Evolutionary conservation across 1,140 invertebrate genomes (phyloP).

Genomic region (Archegozetes longisetosus): DNA sequence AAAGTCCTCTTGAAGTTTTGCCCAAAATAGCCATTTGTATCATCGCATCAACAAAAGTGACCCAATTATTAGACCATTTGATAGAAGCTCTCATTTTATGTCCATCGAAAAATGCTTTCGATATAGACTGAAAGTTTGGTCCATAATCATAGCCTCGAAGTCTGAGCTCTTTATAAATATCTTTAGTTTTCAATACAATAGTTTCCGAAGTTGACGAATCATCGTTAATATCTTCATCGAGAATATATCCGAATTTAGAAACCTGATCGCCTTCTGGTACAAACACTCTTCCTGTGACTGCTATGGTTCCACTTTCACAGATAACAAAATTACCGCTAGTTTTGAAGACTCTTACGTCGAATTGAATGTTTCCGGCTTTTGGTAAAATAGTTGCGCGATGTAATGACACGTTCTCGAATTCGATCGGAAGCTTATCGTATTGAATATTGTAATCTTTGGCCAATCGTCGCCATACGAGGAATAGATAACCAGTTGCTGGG

Average conservation of each 20-base stretch:
- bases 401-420: slow-evolving; percentile 72
- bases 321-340: slow-evolving; percentile 79
- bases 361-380: slow-evolving; percentile 52
- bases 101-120: no score
- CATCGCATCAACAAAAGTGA: slow-evolving; percentile 38
- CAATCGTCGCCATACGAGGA: slow-evolving; percentile 76
- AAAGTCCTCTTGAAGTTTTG: slow-evolving; percentile 52
- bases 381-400: slow-evolving; percentile 78
- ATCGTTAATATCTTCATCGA: no score
- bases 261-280: slow-evolving; percentile 31
- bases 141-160: slow-evolving; percentile 85
- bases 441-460: slow-evolving; percentile 60
- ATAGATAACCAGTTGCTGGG: slow-evolving; percentile 85
- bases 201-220: slow-evolving; percentile 31
- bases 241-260: neutral
- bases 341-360: slow-evolving; percentile 69
- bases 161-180: slow-evolving; percentile 84
- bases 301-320: slow-evolving; percentile 63
- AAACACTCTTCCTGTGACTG: slow-evolving; percentile 58
- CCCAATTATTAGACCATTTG: slow-evolving; percentile 28
- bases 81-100: slow-evolving; percentile 16
- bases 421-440: slow-evolving; percentile 49
- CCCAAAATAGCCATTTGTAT: slow-evolving; percentile 35
- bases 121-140: slow-evolving; percentile 67
- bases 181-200: no score